Conservation (phyloP, 1,140 invertebrate genomes). For the Ptiloglossa arizonensis region DNA sequence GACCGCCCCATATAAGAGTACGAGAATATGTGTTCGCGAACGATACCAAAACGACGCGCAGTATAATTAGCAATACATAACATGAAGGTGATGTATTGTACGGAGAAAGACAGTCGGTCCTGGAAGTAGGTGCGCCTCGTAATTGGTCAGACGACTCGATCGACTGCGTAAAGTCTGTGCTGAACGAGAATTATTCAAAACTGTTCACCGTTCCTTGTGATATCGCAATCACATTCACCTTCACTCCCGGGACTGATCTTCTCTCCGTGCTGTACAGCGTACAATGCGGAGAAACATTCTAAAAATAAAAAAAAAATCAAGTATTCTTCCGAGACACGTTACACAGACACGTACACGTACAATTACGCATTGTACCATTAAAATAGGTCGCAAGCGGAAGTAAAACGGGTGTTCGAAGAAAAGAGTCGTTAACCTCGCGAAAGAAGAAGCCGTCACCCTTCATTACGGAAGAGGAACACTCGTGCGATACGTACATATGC, state of each 20-base stretch:
- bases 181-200: too few species aligned
- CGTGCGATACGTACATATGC: not conserved
- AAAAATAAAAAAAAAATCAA: constrained; percentile 3
- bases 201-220: too few species aligned
- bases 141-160: too few species aligned
- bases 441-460: not conserved
- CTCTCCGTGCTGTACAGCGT: too few species aligned
- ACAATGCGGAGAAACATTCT: not conserved
- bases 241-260: too few species aligned
- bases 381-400: not conserved
- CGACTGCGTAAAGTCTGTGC: too few species aligned
- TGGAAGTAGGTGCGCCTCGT: too few species aligned
- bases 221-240: too few species aligned
- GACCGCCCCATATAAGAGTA: too few species aligned
- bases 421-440: not conserved
- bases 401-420: not conserved
- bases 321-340: not conserved
- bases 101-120: too few species aligned
- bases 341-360: not conserved
- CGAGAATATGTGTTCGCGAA: too few species aligned
- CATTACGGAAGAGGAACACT: not conserved
- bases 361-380: not conserved
- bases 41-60: not conserved
- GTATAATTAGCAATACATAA: constrained; percentile 28
- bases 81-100: not conserved